Base-by-base conservation (phyloP, 1,140 invertebrate genomes). In the Drosophila miranda region DNA sequence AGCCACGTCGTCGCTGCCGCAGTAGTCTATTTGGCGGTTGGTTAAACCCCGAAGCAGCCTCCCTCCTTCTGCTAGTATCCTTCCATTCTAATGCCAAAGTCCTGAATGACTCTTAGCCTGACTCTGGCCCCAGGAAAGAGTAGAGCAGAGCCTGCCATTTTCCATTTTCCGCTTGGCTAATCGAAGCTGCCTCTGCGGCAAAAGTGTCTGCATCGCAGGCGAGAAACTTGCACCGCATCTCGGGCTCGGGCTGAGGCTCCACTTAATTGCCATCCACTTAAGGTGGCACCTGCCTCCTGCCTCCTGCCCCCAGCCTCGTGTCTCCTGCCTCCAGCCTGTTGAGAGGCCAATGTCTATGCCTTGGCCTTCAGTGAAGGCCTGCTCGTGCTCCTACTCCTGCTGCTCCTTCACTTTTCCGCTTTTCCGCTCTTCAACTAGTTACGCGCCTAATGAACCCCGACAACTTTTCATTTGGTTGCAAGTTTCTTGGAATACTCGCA, bases 1-100 rank as follows among this genome's bases (percentile, higher is more conserved):
- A 61, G 30, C 44, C 14, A 26, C 63, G 70, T 73, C 61, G 74
- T 66, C 75, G 82, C 68, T 51, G 70, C 63, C 61, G 82, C 62
- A 70, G 82, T 74, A 86, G 82, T 86, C 82, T 87, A 86, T 86
- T 86, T 87, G 76, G 73, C 78, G 81, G 68, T 87, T 86, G 74
- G 62, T 69, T 86, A 74, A 60, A 57, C 58, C 38, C 42, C 56
- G 42, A 42, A 28, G 21, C n/a, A 21, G 8, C 28, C 44, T 34
- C 5, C 13, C n/a, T 5, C 41, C 58, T 38, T 16, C 23, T 44
- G 3, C 28, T 6, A 23, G 13, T 13, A 19, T 48, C 41, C 51
- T 42, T 58, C 21, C 30, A 34, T 34, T 34, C 30, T 34, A 34
- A 34, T 11, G 30, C 8, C 8, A 34, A 14, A 30, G 9, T 11